These are phyloP conservation scores for Tapirus terrestris DNA, from an alignment of 2,113 vertebrate genomes.

Conservation along the genomic window DNA sequence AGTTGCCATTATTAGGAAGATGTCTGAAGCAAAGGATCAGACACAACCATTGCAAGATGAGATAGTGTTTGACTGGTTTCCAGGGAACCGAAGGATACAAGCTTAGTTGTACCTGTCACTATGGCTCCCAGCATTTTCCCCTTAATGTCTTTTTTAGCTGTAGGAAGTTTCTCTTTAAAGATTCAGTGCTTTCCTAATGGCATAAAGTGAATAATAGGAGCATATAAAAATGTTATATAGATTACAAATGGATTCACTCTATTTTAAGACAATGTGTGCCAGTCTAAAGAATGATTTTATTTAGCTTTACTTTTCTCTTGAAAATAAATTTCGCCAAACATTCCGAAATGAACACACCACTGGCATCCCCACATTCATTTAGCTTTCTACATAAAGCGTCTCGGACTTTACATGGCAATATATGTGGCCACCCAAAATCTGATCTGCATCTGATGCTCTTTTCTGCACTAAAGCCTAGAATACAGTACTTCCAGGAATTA, in stretches of 20 bases:
- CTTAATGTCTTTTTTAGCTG: constrained; percentile 90
- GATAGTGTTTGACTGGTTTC: constrained; percentile 96
- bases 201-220: constrained; percentile 83
- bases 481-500: constrained; percentile 81
- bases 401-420: constrained; percentile 65
- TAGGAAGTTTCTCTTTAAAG: constrained; percentile 90
- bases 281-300: constrained; percentile 76
- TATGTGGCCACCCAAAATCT: constrained; percentile 63
- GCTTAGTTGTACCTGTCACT: constrained; percentile 93
- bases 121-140: constrained; percentile 91
- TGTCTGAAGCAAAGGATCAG: constrained; percentile 93
- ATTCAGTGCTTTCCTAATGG: constrained; percentile 87
- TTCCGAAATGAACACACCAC: constrained; percentile 44
- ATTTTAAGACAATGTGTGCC: constrained; percentile 81
- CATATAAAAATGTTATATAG: constrained; percentile 84
- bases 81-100: constrained; percentile 92
- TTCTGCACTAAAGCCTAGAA: constrained; percentile 74
- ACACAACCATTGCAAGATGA: constrained; percentile 92
- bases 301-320: constrained; percentile 72
- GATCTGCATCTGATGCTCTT: constrained; percentile 74
- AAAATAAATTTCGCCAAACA: constrained; percentile 78
- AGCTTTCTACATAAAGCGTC: constrained; percentile 24
- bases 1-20: constrained; percentile 97
- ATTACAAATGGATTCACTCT: constrained; percentile 77
- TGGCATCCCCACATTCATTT: neutral